Evolutionary conservation across 2,797 vertebrate genomes (phyloP), one percentile per base, ranked within the genome.

Genomic region (Denticeps clupeoides): DNA sequence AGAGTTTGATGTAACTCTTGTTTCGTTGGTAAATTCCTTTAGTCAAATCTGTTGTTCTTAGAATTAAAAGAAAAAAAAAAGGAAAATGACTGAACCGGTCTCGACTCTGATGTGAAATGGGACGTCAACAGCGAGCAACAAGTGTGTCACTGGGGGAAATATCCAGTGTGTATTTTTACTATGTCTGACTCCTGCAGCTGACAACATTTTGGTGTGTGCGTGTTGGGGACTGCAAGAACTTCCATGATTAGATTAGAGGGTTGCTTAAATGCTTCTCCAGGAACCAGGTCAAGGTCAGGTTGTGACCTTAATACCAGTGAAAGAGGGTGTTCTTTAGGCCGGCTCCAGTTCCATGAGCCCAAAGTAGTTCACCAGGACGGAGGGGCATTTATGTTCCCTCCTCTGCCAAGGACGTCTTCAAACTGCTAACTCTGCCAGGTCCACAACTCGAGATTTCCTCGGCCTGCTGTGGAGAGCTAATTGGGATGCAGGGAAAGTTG

Each of bases 281-380:
- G 72, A 76, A 73, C 68, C 70, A 70, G 78, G 77, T 84, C 80
- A 84, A 82, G 77, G 79, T 82, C 74, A 63, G 4, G 61, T 56
- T 47, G 38, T 42, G 6, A 66, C 53, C 53, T 64, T 73, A 70
- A 75, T 66, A 70, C 70, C 69, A 70, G 67, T 62, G 66, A 51
- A 65, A 65, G 67, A 61, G 53, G 8, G 32, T 16, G 22, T 24
- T 41, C 47, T 49, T 53, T 42, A 27, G 35, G 26, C 49, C 48
- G 54, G 25, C 45, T 31, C 29, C 35, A 51, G 37, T 38, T 55
- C 40, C n/a, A 41, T 28, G 56, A 56, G 55, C 56, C 58, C 47
- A 42, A 43, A 54, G 47, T 44, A 29, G 41, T 49, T 48, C 22
- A 12, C 47, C 44, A 43, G 48, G 49, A 47, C 26, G n/a, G 16